Conservation (phyloP, 2,113 vertebrate species). For the Istiophorus platypterus region DNA sequence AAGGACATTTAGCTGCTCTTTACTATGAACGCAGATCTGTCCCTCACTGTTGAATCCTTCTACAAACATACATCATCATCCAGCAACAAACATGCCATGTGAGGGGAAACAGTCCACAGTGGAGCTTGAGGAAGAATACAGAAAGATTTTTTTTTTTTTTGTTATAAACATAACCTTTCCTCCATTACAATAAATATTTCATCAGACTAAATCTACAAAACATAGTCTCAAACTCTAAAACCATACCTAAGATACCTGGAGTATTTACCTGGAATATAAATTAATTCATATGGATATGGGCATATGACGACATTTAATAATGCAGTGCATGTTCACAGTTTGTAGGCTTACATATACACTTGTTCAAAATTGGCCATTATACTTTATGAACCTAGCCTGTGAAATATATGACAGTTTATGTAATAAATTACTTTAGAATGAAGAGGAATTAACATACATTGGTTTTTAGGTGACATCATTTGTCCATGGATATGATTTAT, state of each 20-base stretch:
- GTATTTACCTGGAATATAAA: conserved; percentile 69
- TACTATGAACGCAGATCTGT: conserved; percentile 45
- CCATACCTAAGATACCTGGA: conserved; percentile 64
- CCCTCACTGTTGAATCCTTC: conserved; percentile 41
- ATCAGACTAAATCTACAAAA: conserved; percentile 74
- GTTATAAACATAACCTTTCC: conserved; percentile 61
- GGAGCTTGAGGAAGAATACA: conserved; percentile 85
- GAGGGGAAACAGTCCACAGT: conserved; percentile 84
- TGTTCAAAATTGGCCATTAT: conserved; percentile 30
- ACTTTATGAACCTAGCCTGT: conserved; percentile 36
- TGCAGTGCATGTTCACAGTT: conserved; percentile 60
- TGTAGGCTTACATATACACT: conserved; percentile 50
- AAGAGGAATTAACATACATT: conserved; percentile 34
- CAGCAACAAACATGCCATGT: conserved; percentile 54
- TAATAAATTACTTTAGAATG: conserved; percentile 37
- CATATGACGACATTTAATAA: conserved; percentile 46
- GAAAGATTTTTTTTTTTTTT: conserved; percentile 75
- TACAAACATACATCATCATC: conserved; percentile 50
- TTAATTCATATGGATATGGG: conserved; percentile 48
- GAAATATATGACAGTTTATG: conserved; percentile 38
- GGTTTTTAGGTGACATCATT: conserved; percentile 52
- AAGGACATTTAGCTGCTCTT: conserved; percentile 64
- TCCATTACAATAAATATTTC: conserved; percentile 81
- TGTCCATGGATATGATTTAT: conserved; percentile 49
- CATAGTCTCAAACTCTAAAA: conserved; percentile 64